Evolutionary conservation across 2,113 vertebrate species (phyloP), one percentile per base, ranked within the genome.

Genomic region (Thymallus thymallus): DNA sequence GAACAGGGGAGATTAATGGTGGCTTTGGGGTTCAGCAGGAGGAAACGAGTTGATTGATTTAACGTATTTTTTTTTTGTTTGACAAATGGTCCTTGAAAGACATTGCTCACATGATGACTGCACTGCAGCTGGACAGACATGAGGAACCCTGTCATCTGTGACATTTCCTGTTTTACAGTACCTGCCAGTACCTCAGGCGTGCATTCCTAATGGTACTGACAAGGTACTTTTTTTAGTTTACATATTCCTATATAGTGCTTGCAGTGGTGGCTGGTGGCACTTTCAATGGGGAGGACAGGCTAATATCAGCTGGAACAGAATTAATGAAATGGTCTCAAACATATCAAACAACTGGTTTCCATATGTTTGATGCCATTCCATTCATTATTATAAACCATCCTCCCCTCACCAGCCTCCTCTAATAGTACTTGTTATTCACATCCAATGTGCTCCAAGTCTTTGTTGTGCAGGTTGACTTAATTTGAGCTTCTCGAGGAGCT

Each of bases 1-100:
- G 26, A 82, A 85, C 60, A 76, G 70, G 79, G 78, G 69, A 20
- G 69, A 82, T 84, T 82, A 72, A 81, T 75, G 24, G 22, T 69
- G 46, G 48, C 69, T 74, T 76, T 35, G 23, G 29, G 35, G 73
- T 72, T 76, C 63, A 51, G 46, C 70, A 45, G 58, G 64, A 58
- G 61, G 20, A 29, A 76, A 67, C 65, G 12, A 56, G 26, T 45
- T 71, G 29, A 58, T 55, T 69, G 24, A 77, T 69, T 79, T 60
- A 6, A 22, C 18, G n/a, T n/a, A n/a, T 14, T 58, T 48, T 73
- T 30, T 58, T 5, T 51, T 7, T 69, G 69, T 83, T 46, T 18
- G n/a, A 9, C 22, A 51, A 26, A 30, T 29, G 26, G n/a, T 32
- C 24, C 26, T 56, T 71, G 69, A 32, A 71, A 32, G 26, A 60